Conservation (phyloP, 2,797 vertebrate genomes). For the Hydrolagus colliei region DNA sequence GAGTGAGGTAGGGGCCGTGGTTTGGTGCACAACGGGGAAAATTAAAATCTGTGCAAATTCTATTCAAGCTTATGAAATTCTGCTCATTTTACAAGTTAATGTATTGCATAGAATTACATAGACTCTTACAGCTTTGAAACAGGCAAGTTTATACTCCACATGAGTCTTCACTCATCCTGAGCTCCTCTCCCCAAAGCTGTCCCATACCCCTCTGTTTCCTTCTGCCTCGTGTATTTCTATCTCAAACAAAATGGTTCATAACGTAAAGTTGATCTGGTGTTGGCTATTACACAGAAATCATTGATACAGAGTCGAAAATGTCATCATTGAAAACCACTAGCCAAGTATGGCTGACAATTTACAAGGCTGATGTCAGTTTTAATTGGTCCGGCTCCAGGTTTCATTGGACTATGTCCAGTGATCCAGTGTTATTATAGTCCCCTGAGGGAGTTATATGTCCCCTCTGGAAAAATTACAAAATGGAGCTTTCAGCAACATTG, state of each 20-base stretch:
- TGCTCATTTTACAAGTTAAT: too few relatives aligned
- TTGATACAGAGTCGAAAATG: neutral
- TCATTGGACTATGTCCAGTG: neutral
- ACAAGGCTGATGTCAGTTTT: constrained; percentile 20
- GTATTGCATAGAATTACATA: too few relatives aligned
- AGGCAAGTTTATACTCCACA: too few relatives aligned
- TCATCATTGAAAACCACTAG: neutral
- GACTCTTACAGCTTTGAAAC: too few relatives aligned
- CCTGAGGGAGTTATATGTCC: constrained; percentile 3
- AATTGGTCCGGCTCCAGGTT: constrained; percentile 3
- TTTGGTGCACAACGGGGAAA: too few relatives aligned
- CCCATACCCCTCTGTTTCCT: too few relatives aligned
- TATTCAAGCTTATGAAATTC: too few relatives aligned
- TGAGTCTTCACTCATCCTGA: too few relatives aligned
- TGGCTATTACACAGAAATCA: neutral
- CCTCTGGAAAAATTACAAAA: neutral
- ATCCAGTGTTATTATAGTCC: neutral
- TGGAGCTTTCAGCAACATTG: constrained; percentile 1
- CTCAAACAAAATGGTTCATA: neutral
- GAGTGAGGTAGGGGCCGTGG: too few relatives aligned
- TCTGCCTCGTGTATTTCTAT: neutral
- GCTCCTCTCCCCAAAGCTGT: too few relatives aligned
- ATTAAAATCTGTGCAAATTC: too few relatives aligned
- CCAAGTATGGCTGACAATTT: neutral
- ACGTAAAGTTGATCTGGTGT: neutral